phyloP scores from a whole-genome alignment of 2,797 vertebrate species.

The Oryzias sinensis region DNA sequence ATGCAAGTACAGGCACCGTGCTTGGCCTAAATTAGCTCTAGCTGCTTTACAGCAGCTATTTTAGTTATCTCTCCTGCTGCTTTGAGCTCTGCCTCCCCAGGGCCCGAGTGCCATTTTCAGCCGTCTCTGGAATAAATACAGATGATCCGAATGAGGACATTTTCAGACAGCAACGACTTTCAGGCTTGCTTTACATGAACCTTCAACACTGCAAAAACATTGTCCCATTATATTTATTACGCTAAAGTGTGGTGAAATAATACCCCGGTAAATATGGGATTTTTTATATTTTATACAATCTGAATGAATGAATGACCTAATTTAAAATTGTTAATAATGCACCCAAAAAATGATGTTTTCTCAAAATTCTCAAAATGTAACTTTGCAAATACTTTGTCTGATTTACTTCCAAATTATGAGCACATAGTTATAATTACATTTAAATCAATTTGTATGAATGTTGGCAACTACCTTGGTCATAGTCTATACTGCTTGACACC shows the following conservation, averaged over 20 bases:
- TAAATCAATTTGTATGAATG: no score
- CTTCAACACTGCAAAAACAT: not conserved
- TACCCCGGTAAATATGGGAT: not conserved
- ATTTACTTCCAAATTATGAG: no score
- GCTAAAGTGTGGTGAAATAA: not conserved
- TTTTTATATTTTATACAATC: no score
- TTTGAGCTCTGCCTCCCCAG: conserved; percentile 35
- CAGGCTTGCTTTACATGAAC: conserved; percentile 2
- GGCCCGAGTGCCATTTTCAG: conserved; percentile 18
- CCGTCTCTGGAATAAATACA: conserved; percentile 23
- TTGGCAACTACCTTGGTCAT: no score
- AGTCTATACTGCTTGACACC: no score
- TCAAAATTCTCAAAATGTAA: no score
- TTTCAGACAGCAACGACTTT: conserved; percentile 4
- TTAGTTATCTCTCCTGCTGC: conserved; percentile 42
- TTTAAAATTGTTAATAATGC: no score
- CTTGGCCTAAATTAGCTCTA: conserved; percentile 44
- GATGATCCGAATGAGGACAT: conserved; percentile 6
- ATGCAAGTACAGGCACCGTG: conserved; percentile 18
- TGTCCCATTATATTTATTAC: no score
- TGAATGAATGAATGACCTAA: no score
- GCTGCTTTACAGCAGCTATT: conserved; percentile 33
- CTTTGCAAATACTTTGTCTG: no score
- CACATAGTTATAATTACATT: no score
- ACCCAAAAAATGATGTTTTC: no score